Evolutionary conservation across 2,888 invertebrate species (phyloP).

Genomic region (Zaprionus lineosus): DNA sequence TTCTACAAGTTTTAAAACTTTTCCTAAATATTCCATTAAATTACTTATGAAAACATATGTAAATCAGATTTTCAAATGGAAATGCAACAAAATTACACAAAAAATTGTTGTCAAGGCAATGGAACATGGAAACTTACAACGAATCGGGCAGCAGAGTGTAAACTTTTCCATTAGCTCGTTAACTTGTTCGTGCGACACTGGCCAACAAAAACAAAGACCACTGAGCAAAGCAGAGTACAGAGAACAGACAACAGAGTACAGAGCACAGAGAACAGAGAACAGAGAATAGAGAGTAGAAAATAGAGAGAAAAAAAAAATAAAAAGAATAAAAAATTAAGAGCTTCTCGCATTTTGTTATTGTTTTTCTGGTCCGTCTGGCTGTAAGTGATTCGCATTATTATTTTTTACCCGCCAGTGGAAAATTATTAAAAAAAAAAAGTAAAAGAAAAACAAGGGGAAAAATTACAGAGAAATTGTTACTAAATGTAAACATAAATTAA

Average conservation of each 20-base stretch:
- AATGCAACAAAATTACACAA: conserved; percentile 39
- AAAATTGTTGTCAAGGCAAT: conserved; percentile 21
- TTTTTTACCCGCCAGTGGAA: conserved; percentile 57
- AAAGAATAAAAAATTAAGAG: conserved; percentile 55
- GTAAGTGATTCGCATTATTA: conserved; percentile 55
- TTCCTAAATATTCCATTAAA: neutral
- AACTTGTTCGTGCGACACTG: conserved; percentile 63
- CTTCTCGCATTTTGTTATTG: conserved; percentile 12
- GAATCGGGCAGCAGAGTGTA: conserved; percentile 47
- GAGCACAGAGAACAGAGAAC: too few relatives aligned
- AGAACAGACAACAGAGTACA: too few relatives aligned
- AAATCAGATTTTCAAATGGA: conserved; percentile 29
- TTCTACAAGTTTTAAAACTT: neutral
- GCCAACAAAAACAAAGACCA: conserved; percentile 36
- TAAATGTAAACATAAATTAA: conserved; percentile 52
- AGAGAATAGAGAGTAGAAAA: conserved; percentile 9
- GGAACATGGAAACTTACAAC: conserved; percentile 45
- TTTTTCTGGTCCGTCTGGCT: conserved; percentile 43
- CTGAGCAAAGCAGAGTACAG: too few relatives aligned
- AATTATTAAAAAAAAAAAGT: conserved; percentile 39
- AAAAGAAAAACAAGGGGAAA: conserved; percentile 21
- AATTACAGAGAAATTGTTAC: conserved; percentile 27
- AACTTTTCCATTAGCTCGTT: conserved; percentile 78
- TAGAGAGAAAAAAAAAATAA: conserved; percentile 27
- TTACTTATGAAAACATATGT: neutral